Conservation (phyloP, 2,113 vertebrate genomes). For the Tiliqua scincoides region DNA sequence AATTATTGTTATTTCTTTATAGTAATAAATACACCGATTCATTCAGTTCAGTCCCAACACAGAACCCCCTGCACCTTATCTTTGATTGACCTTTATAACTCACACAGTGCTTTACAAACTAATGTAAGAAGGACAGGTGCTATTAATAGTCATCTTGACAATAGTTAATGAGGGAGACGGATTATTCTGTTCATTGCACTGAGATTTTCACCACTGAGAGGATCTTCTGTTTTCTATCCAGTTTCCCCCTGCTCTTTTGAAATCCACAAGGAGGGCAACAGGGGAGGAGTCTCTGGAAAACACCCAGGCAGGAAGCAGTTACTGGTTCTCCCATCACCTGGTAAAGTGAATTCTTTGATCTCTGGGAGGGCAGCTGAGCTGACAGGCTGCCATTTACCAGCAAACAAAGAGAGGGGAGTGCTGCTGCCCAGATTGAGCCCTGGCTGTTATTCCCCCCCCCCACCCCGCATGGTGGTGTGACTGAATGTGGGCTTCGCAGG, state of each 20-base stretch:
- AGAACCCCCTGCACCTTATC: no score
- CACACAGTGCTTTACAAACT: no score
- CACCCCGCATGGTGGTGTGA: not conserved
- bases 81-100: no score
- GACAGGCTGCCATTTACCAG: constrained; percentile 61
- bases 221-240: not conserved
- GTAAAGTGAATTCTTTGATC: constrained; percentile 67
- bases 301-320: constrained; percentile 63
- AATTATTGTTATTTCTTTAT: no score
- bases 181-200: not conserved
- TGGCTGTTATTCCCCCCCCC: constrained; percentile 51
- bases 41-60: no score
- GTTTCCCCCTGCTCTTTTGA: not conserved
- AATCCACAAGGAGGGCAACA: not conserved
- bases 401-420: constrained; percentile 60
- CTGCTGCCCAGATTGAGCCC: constrained; percentile 27
- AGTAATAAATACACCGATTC: no score
- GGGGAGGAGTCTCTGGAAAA: constrained; percentile 50
- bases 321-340: constrained; percentile 67
- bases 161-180: no score
- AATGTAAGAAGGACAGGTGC: no score
- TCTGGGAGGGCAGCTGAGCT: constrained; percentile 65
- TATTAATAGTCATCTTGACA: no score
- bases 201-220: not conserved
- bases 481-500: constrained; percentile 26